These are phyloP conservation scores for Nylanderia fulva DNA, from an alignment of 1,140 invertebrate species.

Conservation along the genomic window DNA sequence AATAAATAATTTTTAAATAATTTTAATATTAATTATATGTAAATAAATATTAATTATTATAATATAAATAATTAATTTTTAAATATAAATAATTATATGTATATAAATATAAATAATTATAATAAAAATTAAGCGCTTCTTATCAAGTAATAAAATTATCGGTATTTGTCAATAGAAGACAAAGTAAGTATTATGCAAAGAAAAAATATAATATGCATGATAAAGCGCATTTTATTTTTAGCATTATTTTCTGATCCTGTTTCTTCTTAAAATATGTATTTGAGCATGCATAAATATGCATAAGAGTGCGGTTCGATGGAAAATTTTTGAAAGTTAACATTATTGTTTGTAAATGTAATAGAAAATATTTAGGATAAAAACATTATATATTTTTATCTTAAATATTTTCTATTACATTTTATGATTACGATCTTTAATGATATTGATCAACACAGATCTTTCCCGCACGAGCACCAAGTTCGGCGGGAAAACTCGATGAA, in stretches of 20 bases:
- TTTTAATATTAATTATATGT: too few relatives aligned
- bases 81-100: too few relatives aligned
- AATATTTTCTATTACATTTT: background rate
- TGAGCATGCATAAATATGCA: background rate
- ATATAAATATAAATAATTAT: too few relatives aligned
- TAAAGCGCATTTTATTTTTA: background rate
- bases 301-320: background rate
- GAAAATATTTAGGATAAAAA: background rate
- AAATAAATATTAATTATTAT: too few relatives aligned
- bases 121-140: too few relatives aligned
- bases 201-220: too few relatives aligned
- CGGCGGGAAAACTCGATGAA: slow-evolving; percentile 73
- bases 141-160: too few relatives aligned
- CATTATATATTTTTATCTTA: background rate
- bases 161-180: too few relatives aligned
- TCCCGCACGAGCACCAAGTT: slow-evolving; percentile 80
- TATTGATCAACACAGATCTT: slow-evolving; percentile 78
- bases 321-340: background rate
- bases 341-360: slow-evolving; percentile 6
- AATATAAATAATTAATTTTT: too few relatives aligned
- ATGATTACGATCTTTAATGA: background rate
- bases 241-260: background rate
- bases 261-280: background rate
- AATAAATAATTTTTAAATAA: too few relatives aligned
- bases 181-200: too few relatives aligned